Percentiles rank a stretch among this genome's conserved stretches.
Conservation (phyloP, 2,113 vertebrate genomes). For the Oxyruncus cristatus region DNA sequence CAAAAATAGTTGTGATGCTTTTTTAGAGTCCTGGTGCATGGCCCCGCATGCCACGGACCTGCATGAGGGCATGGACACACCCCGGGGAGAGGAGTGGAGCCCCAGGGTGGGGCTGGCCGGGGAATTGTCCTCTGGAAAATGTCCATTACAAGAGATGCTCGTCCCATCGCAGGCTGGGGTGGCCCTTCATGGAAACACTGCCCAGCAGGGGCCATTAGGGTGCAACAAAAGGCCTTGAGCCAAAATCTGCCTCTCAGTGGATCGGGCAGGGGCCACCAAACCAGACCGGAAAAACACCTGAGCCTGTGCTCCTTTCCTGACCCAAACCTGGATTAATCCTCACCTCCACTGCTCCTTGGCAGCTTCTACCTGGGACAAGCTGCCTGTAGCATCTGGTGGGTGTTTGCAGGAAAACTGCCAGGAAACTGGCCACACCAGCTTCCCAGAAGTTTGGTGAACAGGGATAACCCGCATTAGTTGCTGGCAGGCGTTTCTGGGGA, state of each 20-base stretch:
- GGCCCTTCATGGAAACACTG: not conserved
- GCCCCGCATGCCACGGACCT: constrained; percentile 59
- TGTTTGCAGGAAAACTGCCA: not conserved
- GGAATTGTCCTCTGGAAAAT: not conserved
- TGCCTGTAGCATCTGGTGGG: not conserved
- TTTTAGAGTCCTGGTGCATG: constrained; percentile 41
- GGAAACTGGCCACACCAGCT: not conserved
- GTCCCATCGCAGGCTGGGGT: not conserved
- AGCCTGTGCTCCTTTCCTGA: not conserved
- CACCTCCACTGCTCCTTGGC: not conserved
- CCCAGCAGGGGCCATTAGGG: not conserved
- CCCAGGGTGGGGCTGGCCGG: not conserved
- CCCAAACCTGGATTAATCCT: not conserved
- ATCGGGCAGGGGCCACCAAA: not conserved
- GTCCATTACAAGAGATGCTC: constrained; percentile 54
- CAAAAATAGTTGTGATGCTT: not conserved
- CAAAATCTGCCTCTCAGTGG: not conserved
- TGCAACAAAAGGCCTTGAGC: not conserved
- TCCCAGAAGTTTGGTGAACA: not conserved
- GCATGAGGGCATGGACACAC: constrained; percentile 57
- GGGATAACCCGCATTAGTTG: not conserved
- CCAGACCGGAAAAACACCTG: not conserved
- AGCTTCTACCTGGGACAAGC: not conserved
- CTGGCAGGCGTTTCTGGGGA: not conserved
- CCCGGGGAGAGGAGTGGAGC: not conserved